Conservation (phyloP, 2,797 vertebrate species). For the Pogonophryne albipinna region DNA sequence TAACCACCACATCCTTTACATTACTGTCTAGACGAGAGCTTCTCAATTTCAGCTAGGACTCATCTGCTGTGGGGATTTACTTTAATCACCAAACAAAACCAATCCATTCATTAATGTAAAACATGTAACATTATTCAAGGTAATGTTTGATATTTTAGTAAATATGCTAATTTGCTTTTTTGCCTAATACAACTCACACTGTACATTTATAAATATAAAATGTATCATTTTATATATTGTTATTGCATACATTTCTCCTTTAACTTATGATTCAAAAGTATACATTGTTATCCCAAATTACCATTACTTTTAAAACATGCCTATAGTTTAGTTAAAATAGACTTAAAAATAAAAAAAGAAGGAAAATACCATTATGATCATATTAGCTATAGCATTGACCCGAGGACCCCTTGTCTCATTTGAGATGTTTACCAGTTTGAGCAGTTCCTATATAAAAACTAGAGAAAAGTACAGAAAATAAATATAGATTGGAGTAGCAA, state of each 20-base stretch:
- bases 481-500: not conserved
- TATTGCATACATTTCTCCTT: not conserved
- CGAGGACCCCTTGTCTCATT: not conserved
- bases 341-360: not conserved
- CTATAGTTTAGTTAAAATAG: not conserved
- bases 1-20: conserved; percentile 24
- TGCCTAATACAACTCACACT: not conserved
- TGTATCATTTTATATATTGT: too few relatives aligned
- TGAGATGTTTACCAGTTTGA: not conserved
- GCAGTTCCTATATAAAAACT: not conserved
- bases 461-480: not conserved
- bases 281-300: not conserved
- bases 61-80: not conserved
- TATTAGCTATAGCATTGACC: too few relatives aligned
- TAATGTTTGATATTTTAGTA: not conserved
- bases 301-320: not conserved
- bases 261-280: not conserved
- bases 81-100: not conserved
- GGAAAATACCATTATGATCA: too few relatives aligned
- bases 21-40: conserved; percentile 18
- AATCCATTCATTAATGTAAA: not conserved
- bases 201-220: not conserved
- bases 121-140: not conserved
- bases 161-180: not conserved
- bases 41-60: not conserved